A percentile compares a stretch with the other conserved stretches of the same genome.
phyloP scores from a whole-genome alignment of 2,113 vertebrate species.

The Scalopus aquaticus region DNA sequence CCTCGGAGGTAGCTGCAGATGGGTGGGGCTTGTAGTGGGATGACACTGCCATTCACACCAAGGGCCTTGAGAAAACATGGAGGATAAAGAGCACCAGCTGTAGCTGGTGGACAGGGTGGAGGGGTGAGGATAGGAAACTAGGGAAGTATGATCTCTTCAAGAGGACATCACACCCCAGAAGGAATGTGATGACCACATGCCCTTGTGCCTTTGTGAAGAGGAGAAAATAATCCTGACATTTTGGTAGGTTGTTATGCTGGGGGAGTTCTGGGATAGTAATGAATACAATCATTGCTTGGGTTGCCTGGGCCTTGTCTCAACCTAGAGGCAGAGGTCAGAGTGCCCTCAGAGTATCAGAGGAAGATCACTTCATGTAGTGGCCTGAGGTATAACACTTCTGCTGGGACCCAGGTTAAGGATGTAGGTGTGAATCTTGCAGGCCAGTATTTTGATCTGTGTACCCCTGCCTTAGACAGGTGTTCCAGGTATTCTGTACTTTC shows the following conservation, averaged over 20 bases:
- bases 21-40: no score
- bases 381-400: background rate
- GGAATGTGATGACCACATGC: background rate
- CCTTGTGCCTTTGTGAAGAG: background rate
- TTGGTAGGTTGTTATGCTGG: background rate
- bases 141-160: background rate
- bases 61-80: background rate
- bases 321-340: background rate
- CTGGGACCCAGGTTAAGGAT: background rate
- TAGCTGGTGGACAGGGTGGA: background rate
- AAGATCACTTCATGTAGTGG: background rate
- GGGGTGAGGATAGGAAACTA: background rate
- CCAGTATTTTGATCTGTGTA: background rate
- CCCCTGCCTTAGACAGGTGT: background rate
- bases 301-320: background rate
- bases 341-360: background rate
- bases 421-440: background rate
- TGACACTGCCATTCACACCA: background rate
- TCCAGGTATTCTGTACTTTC: background rate
- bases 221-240: fast-evolving
- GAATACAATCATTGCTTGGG: background rate
- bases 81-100: background rate
- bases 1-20: background rate
- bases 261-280: background rate
- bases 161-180: background rate